phyloP scores from a whole-genome alignment of 2,888 invertebrate species.

The Nymphalis urticae region DNA sequence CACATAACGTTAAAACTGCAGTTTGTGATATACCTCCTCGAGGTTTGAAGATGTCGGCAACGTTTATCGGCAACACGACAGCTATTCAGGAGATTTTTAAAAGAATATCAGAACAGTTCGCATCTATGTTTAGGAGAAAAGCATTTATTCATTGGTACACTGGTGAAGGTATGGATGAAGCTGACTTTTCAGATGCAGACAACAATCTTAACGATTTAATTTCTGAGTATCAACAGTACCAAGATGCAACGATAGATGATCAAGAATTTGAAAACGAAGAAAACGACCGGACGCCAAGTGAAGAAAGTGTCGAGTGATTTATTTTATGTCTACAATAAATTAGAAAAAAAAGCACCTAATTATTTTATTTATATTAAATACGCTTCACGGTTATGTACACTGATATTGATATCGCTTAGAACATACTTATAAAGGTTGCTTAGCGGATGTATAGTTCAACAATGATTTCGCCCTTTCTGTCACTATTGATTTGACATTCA shows the following conservation, averaged over 20 bases:
- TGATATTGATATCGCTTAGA: no score
- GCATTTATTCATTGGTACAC: slow-evolving; percentile 99
- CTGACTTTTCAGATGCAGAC: slow-evolving; percentile 95
- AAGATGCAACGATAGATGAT: slow-evolving; percentile 82
- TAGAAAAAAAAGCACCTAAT: no score
- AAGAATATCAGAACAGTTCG: slow-evolving; percentile 91
- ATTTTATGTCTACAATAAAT: no score
- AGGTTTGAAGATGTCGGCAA: slow-evolving; percentile 91
- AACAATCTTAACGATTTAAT: slow-evolving; percentile 90
- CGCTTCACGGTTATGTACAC: no score
- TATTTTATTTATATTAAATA: no score
- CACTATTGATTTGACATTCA: no score
- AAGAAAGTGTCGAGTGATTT: slow-evolving; percentile 52
- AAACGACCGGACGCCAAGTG: slow-evolving; percentile 56
- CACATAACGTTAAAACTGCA: slow-evolving; percentile 89
- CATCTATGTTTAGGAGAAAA: slow-evolving; percentile 96
- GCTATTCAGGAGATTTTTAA: slow-evolving; percentile 94
- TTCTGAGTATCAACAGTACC: slow-evolving; percentile 89
- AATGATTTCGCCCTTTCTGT: no score
- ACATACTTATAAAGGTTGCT: no score
- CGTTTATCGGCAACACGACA: slow-evolving; percentile 93
- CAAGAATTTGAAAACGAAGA: slow-evolving; percentile 81
- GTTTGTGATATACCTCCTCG: slow-evolving; percentile 90
- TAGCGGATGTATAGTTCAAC: no score
- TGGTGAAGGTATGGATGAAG: slow-evolving; percentile 95